Conservation (phyloP, 2,888 invertebrate species). For the Synanthedon andrenaeformis region DNA sequence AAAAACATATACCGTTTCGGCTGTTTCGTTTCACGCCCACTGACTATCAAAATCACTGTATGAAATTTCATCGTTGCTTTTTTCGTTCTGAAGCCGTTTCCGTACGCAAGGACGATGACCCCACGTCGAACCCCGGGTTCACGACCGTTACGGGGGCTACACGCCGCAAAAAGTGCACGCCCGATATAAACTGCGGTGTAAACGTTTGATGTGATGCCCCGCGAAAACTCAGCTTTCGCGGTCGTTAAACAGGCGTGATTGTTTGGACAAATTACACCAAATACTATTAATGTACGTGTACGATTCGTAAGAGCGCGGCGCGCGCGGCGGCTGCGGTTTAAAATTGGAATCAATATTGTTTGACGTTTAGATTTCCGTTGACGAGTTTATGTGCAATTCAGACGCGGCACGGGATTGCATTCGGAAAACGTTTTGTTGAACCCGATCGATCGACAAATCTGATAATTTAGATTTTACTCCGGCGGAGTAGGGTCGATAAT, state of each 20-base stretch:
- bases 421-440: background rate
- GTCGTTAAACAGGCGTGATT: background rate
- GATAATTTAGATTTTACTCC: too few species aligned
- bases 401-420: conserved; percentile 4
- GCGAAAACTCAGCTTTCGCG: background rate
- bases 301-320: background rate
- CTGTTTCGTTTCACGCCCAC: conserved; percentile 26
- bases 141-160: conserved; percentile 40
- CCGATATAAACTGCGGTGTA: conserved; percentile 23
- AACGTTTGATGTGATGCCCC: conserved; percentile 18
- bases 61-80: conserved; percentile 44
- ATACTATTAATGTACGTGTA: background rate
- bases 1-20: conserved; percentile 1
- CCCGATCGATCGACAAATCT: background rate
- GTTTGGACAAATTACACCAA: background rate
- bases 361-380: conserved; percentile 22
- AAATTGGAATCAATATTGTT: conserved; percentile 15
- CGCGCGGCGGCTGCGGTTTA: conserved; percentile 1
- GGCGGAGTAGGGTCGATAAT: too few species aligned
- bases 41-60: conserved; percentile 35
- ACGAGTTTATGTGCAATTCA: conserved; percentile 19
- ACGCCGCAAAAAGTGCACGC: conserved; percentile 26
- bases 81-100: conserved; percentile 23
- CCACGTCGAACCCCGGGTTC: conserved; percentile 42
- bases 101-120: conserved; percentile 32